Base-by-base conservation (phyloP, 2,888 invertebrate species). In the Volucella zonaria region DNA sequence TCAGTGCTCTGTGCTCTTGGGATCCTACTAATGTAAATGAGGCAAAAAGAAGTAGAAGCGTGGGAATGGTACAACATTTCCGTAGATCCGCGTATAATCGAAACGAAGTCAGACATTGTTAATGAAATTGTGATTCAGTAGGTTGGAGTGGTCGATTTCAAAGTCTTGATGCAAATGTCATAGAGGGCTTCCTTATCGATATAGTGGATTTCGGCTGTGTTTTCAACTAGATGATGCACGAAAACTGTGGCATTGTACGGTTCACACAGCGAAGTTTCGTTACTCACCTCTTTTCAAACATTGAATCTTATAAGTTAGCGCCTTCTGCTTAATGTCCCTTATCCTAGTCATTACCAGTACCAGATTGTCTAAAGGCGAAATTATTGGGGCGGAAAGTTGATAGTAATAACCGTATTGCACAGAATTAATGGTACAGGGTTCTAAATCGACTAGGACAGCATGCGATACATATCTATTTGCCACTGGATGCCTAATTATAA, bases 371-470 rank as follows among this genome's bases (percentile, higher is more conserved):
- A 92, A 98, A 98, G 40, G 98, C 97, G 92, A 97, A 98, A 93
- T 98, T 98, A 93, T 98, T 98, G 15, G 98, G 98, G 87, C 98
- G 93, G 98, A 98, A 91, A 98, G 96, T 92, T 98, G 98, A 93
- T 94, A 98, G 92, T 97, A 98, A 59, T 98, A 97, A 88, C 98
- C 98, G 0, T 97, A 97, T 87, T 98, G 94, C 86, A 98, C 98
- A 0, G 97, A 97, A 93, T 99, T 98, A 98, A 98, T 98, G 89
- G 98, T 98, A 87, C 98, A 98, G 59, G 98, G 98, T 92, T 98
- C 98, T 90, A 98, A 93, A 91, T 99, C 98, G 87, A 98, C 96
- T 82, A 98, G 94, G 90, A 98, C 95, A 89, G 98, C 97, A 87
- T 98, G 94, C 12, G 98, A 98, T 82, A 98, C 98, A 92, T 98